Conservation (phyloP, 1,140 invertebrate species). For the Megalopta genalis region DNA sequence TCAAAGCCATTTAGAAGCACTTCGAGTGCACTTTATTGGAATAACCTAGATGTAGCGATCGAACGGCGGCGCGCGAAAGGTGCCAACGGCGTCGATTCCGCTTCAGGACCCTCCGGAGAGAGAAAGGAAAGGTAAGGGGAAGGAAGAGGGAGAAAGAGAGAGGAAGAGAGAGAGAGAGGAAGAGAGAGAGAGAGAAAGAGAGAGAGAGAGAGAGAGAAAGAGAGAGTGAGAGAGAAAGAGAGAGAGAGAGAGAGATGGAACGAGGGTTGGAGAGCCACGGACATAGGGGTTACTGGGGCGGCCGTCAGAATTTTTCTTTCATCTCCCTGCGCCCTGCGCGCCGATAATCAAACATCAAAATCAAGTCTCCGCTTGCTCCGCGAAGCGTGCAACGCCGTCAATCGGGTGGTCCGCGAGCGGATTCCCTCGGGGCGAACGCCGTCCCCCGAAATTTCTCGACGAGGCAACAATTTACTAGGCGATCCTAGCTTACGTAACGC, state of each 20-base stretch:
- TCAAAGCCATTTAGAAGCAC: conserved; percentile 73
- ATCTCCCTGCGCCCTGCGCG: neutral
- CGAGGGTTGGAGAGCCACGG: conserved; percentile 2
- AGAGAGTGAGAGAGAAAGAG: neutral
- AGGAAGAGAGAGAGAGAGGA: neutral
- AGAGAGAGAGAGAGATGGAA: too few relatives aligned
- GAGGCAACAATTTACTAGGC: too few relatives aligned
- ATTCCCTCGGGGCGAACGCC: too few relatives aligned
- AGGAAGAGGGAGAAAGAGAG: neutral
- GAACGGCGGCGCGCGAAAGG: conserved; percentile 52
- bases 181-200: neutral
- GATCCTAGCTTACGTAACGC: too few relatives aligned
- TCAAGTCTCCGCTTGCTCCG: neutral
- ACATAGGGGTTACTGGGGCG: conserved; percentile 35
- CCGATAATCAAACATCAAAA: conserved; percentile 38
- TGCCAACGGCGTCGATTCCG: conserved; percentile 30
- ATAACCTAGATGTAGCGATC: conserved; percentile 71
- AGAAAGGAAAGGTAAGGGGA: neutral
- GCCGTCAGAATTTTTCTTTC: conserved; percentile 45
- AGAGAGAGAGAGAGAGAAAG: neutral
- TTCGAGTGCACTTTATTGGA: conserved; percentile 72
- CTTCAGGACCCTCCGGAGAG: conserved; percentile 31
- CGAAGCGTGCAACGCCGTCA: neutral
- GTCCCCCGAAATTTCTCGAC: too few relatives aligned
- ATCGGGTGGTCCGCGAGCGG: neutral